phyloP scores from a whole-genome alignment of 2,113 vertebrate species.

The Bagarius yarrelli region DNA sequence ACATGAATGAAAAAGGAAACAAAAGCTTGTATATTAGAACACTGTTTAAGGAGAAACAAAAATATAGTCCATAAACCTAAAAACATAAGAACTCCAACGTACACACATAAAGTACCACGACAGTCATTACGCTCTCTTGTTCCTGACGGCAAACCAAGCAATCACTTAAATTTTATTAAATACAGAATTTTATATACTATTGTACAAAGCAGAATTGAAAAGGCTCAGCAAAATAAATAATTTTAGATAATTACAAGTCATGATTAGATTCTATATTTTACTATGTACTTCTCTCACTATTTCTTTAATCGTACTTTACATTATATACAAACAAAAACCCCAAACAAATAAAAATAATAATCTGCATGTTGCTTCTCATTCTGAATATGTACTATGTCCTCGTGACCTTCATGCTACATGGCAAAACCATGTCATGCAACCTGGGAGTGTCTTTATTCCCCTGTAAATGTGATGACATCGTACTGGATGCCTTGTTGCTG shows the following conservation, averaged over 20 bases:
- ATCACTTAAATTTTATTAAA: slow-evolving; percentile 36
- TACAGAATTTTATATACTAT: slow-evolving; percentile 8
- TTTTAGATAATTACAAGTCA: slow-evolving; percentile 51
- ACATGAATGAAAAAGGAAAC: slow-evolving; percentile 13
- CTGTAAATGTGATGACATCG: slow-evolving; percentile 86
- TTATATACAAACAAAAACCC: slow-evolving; percentile 34
- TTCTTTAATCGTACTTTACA: slow-evolving; percentile 35
- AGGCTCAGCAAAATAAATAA: slow-evolving; percentile 54
- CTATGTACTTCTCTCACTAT: background rate
- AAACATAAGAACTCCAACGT: slow-evolving; percentile 4
- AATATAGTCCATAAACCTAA: background rate
- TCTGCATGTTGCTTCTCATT: background rate
- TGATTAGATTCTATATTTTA: slow-evolving; percentile 3
- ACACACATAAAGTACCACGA: slow-evolving; percentile 17
- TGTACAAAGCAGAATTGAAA: slow-evolving; percentile 53
- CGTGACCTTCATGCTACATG: background rate
- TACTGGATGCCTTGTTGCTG: slow-evolving; percentile 90
- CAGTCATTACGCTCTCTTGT: background rate
- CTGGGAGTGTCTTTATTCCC: slow-evolving; percentile 64
- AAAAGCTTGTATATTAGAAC: background rate
- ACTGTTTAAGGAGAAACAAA: slow-evolving; percentile 23
- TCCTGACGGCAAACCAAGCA: background rate
- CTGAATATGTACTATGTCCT: background rate
- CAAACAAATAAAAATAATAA: background rate
- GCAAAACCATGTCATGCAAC: background rate